phyloP scores from a whole-genome alignment of 30 jellyfish, hydroid and myxozoan genomes.

The Sanderia malayensis region DNA sequence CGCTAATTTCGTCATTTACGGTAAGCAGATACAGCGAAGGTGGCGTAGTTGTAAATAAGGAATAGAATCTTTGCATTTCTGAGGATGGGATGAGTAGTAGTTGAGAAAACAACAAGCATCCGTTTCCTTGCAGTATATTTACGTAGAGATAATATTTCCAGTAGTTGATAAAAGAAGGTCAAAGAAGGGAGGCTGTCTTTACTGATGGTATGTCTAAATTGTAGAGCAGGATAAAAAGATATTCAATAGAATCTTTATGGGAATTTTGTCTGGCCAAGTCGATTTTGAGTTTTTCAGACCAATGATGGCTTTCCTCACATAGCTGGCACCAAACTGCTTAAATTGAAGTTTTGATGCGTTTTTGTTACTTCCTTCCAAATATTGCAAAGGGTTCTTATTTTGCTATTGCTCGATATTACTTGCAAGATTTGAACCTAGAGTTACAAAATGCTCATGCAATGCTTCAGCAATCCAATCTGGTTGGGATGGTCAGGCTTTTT shows the following conservation, averaged over 20 bases:
- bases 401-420: slow-evolving; percentile 27
- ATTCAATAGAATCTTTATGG: slow-evolving; percentile 26
- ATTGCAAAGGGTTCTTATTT: slow-evolving; percentile 27
- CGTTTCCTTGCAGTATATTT: no score
- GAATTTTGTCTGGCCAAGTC: slow-evolving; percentile 35
- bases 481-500: slow-evolving; percentile 14
- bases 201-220: slow-evolving; percentile 10
- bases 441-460: slow-evolving; percentile 21
- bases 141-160: no score
- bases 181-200: no score
- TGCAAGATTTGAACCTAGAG: slow-evolving; percentile 37
- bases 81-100: no score
- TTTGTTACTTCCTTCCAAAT: slow-evolving; percentile 15
- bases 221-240: no score
- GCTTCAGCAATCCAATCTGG: slow-evolving; percentile 21
- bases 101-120: no score
- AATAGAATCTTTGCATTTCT: no score
- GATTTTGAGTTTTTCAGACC: slow-evolving; percentile 17
- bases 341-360: slow-evolving; percentile 16
- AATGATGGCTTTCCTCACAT: slow-evolving; percentile 8
- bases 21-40: no score
- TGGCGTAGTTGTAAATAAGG: no score
- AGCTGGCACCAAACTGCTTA: slow-evolving; percentile 12
- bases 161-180: no score
- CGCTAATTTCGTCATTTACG: no score